Conservation (phyloP, 2,113 vertebrate genomes). For the Hemiprocne comata region DNA sequence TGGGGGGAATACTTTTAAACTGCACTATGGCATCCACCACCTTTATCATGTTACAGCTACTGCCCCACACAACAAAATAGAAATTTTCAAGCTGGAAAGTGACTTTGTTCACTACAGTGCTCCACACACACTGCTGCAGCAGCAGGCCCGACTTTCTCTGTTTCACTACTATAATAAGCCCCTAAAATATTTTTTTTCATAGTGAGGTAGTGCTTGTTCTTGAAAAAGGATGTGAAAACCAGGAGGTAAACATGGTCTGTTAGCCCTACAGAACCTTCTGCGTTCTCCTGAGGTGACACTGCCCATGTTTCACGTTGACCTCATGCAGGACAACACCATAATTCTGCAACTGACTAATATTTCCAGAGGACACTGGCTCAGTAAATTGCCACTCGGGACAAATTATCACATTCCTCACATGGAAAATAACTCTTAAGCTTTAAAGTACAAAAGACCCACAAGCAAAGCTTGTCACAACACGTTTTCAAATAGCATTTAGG, state of each 20-base stretch:
- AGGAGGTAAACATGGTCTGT: accelerated
- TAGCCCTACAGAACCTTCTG: not conserved
- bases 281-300: accelerated
- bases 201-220: not conserved
- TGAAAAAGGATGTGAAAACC: not conserved
- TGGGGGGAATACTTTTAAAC: not conserved
- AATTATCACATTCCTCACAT: accelerated
- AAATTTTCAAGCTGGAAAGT: not conserved
- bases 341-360: not conserved
- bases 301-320: accelerated
- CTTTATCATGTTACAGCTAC: not conserved
- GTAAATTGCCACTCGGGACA: not conserved
- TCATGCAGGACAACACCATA: accelerated
- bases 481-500: accelerated
- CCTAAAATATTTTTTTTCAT: not conserved
- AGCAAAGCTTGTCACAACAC: not conserved
- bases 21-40: not conserved
- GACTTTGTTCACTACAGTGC: not conserved
- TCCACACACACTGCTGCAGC: not conserved
- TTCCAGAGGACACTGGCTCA: not conserved
- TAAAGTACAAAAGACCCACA: not conserved
- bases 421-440: accelerated
- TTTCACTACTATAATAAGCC: not conserved
- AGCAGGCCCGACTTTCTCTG: not conserved
- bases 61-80: not conserved